phyloP scores from a whole-genome alignment of 2,797 vertebrate genomes.

The Dicrostonyx torquatus region DNA sequence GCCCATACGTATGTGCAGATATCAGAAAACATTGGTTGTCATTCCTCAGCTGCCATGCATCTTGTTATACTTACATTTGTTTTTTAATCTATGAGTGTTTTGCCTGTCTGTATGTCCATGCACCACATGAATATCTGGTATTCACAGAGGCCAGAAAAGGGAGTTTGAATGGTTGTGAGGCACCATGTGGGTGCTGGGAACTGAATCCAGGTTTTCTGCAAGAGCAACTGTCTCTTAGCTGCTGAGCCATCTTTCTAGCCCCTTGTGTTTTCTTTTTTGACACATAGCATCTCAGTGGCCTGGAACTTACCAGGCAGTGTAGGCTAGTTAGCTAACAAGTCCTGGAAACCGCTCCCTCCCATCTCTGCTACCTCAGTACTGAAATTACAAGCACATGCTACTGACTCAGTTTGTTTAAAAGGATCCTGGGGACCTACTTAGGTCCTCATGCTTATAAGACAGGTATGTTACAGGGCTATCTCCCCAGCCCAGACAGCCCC shows the following conservation, averaged over 20 bases:
- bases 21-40: not conserved
- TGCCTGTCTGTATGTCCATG: not conserved
- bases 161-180: not conserved
- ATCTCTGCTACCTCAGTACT: not conserved
- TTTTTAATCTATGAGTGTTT: not conserved
- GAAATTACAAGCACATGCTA: not conserved
- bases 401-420: not conserved
- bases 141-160: not conserved
- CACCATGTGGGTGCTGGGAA: not conserved
- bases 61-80: not conserved
- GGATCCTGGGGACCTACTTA: not conserved
- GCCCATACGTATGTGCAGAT: not conserved
- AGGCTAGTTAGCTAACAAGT: not conserved
- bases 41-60: not conserved
- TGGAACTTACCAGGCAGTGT: not conserved
- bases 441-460: not conserved
- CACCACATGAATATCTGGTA: not conserved
- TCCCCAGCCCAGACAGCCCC: not conserved
- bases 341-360: not conserved
- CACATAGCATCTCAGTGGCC: not conserved
- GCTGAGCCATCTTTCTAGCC: not conserved
- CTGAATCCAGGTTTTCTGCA: not conserved
- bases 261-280: not conserved
- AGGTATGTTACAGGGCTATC: not conserved
- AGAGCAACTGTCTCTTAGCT: not conserved